A percentile compares a stretch with the other conserved stretches of the same genome.
These are phyloP conservation scores for Sympetrum striolatum DNA, from an alignment of 2,888 invertebrate genomes.

Conservation along the genomic window DNA sequence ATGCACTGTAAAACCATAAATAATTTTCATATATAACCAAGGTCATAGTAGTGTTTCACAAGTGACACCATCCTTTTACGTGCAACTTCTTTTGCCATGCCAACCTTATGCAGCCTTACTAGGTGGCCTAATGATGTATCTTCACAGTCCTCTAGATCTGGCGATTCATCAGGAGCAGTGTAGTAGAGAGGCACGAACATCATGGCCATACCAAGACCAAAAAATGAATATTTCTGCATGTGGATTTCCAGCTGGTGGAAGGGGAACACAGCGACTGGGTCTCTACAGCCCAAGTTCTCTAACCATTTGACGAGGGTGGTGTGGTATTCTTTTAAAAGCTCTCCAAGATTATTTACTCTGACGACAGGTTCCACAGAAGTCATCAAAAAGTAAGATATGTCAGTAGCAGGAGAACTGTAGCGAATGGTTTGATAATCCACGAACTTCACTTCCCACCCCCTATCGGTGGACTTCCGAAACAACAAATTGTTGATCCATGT, in stretches of 20 bases:
- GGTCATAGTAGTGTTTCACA: slow-evolving; percentile 10
- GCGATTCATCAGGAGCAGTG: slow-evolving; percentile 48
- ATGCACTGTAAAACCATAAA: no score
- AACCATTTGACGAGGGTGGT: neutral
- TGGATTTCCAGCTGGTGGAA: slow-evolving; percentile 50
- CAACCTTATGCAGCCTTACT: neutral
- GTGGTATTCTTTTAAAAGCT: slow-evolving; percentile 47
- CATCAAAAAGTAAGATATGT: slow-evolving; percentile 49
- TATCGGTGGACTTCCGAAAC: slow-evolving; percentile 26
- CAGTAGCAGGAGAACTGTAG: slow-evolving; percentile 47
- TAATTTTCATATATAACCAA: neutral
- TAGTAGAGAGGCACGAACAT: slow-evolving; percentile 50
- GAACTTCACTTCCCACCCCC: slow-evolving; percentile 45
- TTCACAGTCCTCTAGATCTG: slow-evolving; percentile 44
- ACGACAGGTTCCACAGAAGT: slow-evolving; percentile 43
- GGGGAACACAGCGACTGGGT: slow-evolving; percentile 21
- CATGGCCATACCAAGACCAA: slow-evolving; percentile 50
- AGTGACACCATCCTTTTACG: neutral
- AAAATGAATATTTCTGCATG: slow-evolving; percentile 49
- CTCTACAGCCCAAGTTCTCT: neutral
- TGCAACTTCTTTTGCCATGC: neutral
- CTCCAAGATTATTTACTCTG: slow-evolving; percentile 36
- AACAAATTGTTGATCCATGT: slow-evolving; percentile 49
- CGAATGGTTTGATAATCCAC: slow-evolving; percentile 49
- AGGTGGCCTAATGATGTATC: neutral